Evolutionary conservation across 1,140 invertebrate species (phyloP), one percentile per base, ranked within the genome.

Genomic region (Rhyzopertha dominica): DNA sequence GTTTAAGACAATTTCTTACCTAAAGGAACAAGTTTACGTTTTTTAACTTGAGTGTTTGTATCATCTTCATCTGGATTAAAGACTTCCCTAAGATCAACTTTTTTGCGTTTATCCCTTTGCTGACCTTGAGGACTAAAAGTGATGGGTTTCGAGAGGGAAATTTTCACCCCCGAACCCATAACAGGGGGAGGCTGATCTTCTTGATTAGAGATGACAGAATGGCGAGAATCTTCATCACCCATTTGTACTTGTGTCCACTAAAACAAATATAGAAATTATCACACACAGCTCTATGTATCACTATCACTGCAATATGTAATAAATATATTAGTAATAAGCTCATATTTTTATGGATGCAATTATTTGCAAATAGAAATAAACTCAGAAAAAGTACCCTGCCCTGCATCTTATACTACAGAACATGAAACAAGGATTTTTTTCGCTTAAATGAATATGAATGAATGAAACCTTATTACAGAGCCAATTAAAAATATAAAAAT

Each of bases 1-100:
- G n/a, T n/a, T n/a, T n/a, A n/a, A n/a, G n/a, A 12, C 9, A 41
- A 3, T 14, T 17, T 25, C 37, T 44, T 35, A 85, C 82, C 85
- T 58, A 90, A 68, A 53, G 87, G 86, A 61, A 91, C 85, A 34
- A 92, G 73, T 75, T 90, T 91, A 54, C 88, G 73, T 72, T 88
- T 87, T 61, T 87, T 89, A 18, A 65, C 55, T 50, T 72, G 73
- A 53, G 72, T 78, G 31, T 67, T 64, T 51, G 76, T 79, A 35
- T 87, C 84, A 59, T 91, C 88, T 53, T 95, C 90, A 53, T 90
- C 88, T 44, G 85, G 87, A 67, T 92, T 93, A 61, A 95, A 95
- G 2, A 94, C 89, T 56, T 93, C 90, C 41, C 87, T 84, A 1
- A 92, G 79, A 48, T 91, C 87, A 5, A 54, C 14, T 48, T 65